Base-by-base conservation (phyloP, 2,888 invertebrate genomes). In the Drosophila rubida region DNA sequence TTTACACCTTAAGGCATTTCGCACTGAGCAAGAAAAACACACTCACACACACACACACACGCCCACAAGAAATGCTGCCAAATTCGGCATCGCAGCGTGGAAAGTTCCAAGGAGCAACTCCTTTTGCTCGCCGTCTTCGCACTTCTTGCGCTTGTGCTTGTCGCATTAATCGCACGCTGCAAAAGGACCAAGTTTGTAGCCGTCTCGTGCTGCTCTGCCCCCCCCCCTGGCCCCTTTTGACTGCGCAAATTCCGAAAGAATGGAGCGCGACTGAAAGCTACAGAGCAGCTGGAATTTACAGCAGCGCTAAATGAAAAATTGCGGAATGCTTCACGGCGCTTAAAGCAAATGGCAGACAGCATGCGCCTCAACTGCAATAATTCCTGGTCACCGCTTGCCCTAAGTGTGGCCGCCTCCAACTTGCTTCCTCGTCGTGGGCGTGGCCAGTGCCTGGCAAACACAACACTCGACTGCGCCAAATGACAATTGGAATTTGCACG, bases 1-100 rank as follows among this genome's bases (percentile, higher is more conserved):
- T 89, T 88, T 89, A 84, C 89, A 89, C 89, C 89, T 89, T 88
- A 84, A 80, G 89, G 89, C 89, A 89, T 86, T 80, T 84, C 68
- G 58, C 63, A 69, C 76, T 54, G 64, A 51, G 61, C 51, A 57
- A 30, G 48, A 74, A 59, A 69, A 64, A 64, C 63, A 62, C 32
- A 46, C 53, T 32, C 11, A 68, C 25, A 61, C 23, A 61, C 9
- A 32, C n/a, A 35, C n/a, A 50, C 35, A 71, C 35, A 46, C 9
- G 39, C 9, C 44, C 4, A 54, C 5, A 70, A 65, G 57, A 76
- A 69, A 77, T 80, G 70, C 72, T 70, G 66, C 75, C 46, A 71
- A 73, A 87, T 86, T 86, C 69, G 84, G 81, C 71, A 80, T 66
- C 69, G 54, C 57, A 66, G 61, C 54, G 44, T 23, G 53, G 51